These are phyloP conservation scores for Myotis davidii DNA, from an alignment of 2,113 vertebrate species.

Conservation along the genomic window DNA sequence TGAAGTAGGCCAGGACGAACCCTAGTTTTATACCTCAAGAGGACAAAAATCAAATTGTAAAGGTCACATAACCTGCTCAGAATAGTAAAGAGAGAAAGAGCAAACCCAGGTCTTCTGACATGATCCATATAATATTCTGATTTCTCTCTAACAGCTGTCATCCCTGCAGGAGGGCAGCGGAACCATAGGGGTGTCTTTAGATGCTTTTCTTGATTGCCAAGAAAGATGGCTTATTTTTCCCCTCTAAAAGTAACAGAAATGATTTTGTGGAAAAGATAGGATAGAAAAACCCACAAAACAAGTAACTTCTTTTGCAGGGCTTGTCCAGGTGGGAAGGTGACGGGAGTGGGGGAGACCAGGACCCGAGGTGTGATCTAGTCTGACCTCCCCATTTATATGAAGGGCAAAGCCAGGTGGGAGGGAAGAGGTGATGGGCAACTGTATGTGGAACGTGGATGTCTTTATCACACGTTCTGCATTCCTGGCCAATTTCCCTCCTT, in stretches of 20 bases:
- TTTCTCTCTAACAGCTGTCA: not conserved
- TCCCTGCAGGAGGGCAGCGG: not conserved
- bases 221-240: not conserved
- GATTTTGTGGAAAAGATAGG: not conserved
- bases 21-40: not conserved
- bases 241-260: not conserved
- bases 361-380: fast-evolving
- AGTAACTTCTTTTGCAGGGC: not conserved
- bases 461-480: not conserved
- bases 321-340: not conserved
- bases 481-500: not conserved
- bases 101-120: not conserved
- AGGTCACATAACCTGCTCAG: not conserved
- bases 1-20: not conserved
- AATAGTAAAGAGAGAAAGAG: not conserved
- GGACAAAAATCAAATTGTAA: not conserved
- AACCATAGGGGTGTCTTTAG: not conserved
- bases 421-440: no score
- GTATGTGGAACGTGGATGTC: fast-evolving
- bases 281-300: not conserved
- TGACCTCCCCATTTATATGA: not conserved
- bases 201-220: not conserved
- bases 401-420: not conserved
- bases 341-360: fast-evolving
- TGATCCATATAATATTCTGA: not conserved